Conservation (phyloP, 2,113 vertebrate species). For the Propithecus coquereli region DNA sequence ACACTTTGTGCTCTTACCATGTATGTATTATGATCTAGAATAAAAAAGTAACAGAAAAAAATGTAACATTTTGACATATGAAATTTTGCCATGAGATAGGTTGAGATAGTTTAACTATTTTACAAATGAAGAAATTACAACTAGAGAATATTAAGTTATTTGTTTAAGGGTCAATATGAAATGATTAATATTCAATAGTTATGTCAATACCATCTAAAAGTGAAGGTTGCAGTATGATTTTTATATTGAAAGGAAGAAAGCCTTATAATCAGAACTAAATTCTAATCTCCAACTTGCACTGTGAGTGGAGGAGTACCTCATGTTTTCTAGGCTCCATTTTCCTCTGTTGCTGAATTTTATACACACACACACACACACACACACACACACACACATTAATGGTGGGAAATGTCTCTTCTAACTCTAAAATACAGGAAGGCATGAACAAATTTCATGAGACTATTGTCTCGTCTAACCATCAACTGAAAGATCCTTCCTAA, state of each 20-base stretch:
- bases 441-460: not conserved
- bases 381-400: too few relatives aligned
- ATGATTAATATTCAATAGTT: not conserved
- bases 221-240: not conserved
- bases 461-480: not conserved
- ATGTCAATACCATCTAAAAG: not conserved
- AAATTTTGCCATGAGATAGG: not conserved
- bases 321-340: not conserved
- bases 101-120: not conserved
- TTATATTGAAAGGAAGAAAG: not conserved
- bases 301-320: not conserved
- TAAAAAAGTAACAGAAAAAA: not conserved
- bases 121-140: not conserved
- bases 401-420: not conserved
- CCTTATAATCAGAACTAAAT: not conserved
- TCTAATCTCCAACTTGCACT: not conserved
- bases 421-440: not conserved
- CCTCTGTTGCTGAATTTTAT: not conserved
- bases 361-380: too few relatives aligned
- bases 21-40: not conserved
- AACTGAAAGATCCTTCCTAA: rapidly evolving
- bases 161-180: not conserved
- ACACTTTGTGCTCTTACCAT: not conserved
- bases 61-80: not conserved
- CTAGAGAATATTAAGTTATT: not conserved